Base-by-base conservation (phyloP, 1,140 invertebrate genomes). In the Dreissena polymorpha region DNA sequence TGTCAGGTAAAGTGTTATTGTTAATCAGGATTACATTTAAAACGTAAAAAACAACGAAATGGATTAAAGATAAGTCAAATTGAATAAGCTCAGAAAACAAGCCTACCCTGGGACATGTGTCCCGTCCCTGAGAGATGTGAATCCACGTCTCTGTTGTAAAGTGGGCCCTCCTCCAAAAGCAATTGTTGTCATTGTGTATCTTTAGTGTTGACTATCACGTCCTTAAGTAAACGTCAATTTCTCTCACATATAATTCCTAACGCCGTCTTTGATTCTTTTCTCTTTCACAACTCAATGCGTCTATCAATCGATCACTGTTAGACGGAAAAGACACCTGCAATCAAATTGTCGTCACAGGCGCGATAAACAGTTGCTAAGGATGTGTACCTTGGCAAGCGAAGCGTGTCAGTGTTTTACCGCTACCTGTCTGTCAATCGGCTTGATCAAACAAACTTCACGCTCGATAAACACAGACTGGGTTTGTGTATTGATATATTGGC, bases 101-200 rank as follows among this genome's bases (percentile, higher is more conserved):
- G 39, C 87, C 85, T 90, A 93, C 92, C 92, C 92, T 29, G 92
- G 92, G n/a, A 93, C 89, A 74, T 93, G 91, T 60, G 92, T 88
- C 21, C 92, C 92, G 60, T 91, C 90, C 81, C 90, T 90, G 23
- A 93, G 79, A 12, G 87, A 86, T n/a, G 91, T 88, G 84, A 93
- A 93, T 8, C 78, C 86, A 68, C 92, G 85, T 57, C 91, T 89
- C 84, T 93, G 92, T 50, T 92, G 88, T 64, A 91, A 67, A 64
- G 87, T 90, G 21, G 93, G 91, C 18, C 92, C 93, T 29, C 92
- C 93, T 78, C 92, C 92, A 79, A 90, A 92, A 60, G 88, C 90
- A 53, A 92, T 89, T 14, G 91, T 90, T 50, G 92, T 91, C 92
- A 93, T 93, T 86, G 85, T 89, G n/a, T 67, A 21, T 29, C 12